Base-by-base conservation (phyloP, 2,797 vertebrate genomes). In the Mallotus villosus region DNA sequence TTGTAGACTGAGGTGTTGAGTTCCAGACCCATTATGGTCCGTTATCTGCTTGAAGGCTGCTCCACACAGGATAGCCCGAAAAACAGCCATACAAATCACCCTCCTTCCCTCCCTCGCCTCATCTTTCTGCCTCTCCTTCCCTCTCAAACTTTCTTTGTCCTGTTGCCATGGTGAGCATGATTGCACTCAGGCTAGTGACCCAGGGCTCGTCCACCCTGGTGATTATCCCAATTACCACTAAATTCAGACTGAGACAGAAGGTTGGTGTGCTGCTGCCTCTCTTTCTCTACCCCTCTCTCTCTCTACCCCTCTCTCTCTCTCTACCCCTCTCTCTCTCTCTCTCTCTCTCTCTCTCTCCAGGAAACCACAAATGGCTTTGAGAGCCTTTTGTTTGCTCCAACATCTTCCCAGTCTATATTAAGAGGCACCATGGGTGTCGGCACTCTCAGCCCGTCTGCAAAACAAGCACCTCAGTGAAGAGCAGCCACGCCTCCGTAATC, bases 191-290 rank as follows among this genome's bases (percentile, higher is more conserved):
- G 27, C 5, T n/a, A 41, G 63, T 4, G 41, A 64, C 22, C 29
- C 34, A 19, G 63, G 63, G 29, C 32, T 41, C 22, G 63, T 64
- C 29, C 4, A 64, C 63, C 34, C 63, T 41, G 63, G 11, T 64
- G 32, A 64, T 41, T 34, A 64, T 64, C 29, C 34, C 63, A 64
- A 64, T 64, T 64, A 64, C 34, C 34, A 19, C 19, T 34, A 12
- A 41, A 64, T 37, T 21, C 63, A 64, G 63, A 32, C 29, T 16
- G 29, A 64, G 62, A 34, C 34, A 63, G 41, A 21, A 19, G 21
- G n/a, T 64, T 64, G 19, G 21, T 41, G 63, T 41, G 63, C 63
- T 64, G 32, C 34, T 37, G 34, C 22, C n/a, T 64, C 32, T 37
- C 63, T 41, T 8, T 46, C 41, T 46, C 8, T 32, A 27, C 25